Evolutionary conservation across 2,888 invertebrate species (phyloP).

Genomic region (Folsomia manolachei): DNA sequence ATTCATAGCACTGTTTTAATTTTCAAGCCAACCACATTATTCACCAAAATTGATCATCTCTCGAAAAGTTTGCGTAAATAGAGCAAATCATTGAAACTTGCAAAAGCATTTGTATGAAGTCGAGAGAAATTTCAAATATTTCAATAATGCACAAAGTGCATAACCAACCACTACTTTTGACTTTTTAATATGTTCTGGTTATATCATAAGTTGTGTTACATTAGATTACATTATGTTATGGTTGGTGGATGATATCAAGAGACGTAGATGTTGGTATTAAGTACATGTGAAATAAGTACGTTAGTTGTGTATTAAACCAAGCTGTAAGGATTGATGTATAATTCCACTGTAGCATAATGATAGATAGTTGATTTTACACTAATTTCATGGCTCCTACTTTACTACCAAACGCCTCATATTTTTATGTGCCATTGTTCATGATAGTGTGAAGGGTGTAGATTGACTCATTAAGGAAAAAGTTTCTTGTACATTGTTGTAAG

Average conservation of each 20-base stretch:
- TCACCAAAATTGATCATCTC: no score
- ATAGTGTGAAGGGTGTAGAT: not conserved
- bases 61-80: slow-evolving; percentile 6
- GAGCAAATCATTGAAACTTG: slow-evolving; percentile 17
- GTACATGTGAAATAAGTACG: not conserved
- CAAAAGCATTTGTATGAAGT: not conserved
- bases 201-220: no score
- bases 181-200: not conserved
- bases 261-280: not conserved
- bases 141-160: not conserved
- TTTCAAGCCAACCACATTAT: no score
- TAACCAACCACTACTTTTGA: not conserved
- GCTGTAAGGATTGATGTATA: no score
- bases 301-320: no score
- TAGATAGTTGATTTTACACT: not conserved
- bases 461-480: slow-evolving; percentile 7
- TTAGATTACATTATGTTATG: no score
- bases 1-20: no score
- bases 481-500: not conserved
- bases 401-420: not conserved
- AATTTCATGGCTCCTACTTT: not conserved
- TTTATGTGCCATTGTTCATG: not conserved
- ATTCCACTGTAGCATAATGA: not conserved
- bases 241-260: not conserved
- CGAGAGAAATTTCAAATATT: not conserved